Percentiles rank a stretch among this genome's conserved stretches.
phyloP scores from a whole-genome alignment of 2,797 vertebrate species.

The Glyptemys insculpta region DNA sequence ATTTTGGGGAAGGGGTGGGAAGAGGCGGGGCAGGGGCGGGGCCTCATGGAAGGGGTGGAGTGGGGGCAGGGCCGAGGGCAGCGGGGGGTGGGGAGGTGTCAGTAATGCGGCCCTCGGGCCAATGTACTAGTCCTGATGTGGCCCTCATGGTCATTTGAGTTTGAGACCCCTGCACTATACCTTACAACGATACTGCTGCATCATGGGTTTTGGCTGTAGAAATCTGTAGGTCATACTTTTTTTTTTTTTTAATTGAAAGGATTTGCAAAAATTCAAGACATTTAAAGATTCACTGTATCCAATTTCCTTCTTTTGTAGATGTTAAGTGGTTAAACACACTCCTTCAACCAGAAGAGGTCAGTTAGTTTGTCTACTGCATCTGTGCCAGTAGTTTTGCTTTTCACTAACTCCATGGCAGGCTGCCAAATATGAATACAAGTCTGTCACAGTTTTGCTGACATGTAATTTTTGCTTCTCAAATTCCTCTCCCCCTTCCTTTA shows the following conservation, averaged over 20 bases:
- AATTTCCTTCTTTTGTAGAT: background rate
- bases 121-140: too few relatives aligned
- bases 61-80: too few relatives aligned
- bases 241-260: background rate
- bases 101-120: too few relatives aligned
- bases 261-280: background rate
- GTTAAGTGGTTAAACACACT: conserved; percentile 46
- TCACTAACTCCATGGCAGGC: conserved; percentile 46
- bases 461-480: conserved; percentile 60
- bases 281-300: background rate
- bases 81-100: too few relatives aligned
- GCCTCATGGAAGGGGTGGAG: too few relatives aligned
- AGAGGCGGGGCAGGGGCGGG: too few relatives aligned
- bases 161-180: too few relatives aligned
- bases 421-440: conserved; percentile 59
- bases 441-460: conserved; percentile 65
- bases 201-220: background rate
- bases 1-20: too few relatives aligned
- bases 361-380: conserved; percentile 22
- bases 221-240: background rate
- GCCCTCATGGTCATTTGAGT: too few relatives aligned
- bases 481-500: conserved; percentile 30
- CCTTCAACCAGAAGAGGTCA: conserved; percentile 49
- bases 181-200: background rate
- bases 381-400: conserved; percentile 48